Evolutionary conservation across 2,113 vertebrate species (phyloP).

Genomic region (Tragelaphus buxtoni): DNA sequence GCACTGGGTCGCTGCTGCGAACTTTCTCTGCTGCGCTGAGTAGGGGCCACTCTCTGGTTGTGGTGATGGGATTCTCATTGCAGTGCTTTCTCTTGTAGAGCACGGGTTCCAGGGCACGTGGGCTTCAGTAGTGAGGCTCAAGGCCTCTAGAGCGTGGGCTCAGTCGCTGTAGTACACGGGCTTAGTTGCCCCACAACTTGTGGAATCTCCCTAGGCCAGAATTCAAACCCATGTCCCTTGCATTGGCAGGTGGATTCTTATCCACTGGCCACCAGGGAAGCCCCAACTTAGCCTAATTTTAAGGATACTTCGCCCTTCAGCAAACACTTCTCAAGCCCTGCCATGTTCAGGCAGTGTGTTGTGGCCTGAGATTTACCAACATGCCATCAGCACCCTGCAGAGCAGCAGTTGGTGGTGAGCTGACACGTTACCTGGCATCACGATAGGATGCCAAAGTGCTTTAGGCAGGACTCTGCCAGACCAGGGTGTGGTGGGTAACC

Average conservation of each 20-base stretch:
- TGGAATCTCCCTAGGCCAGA: not conserved
- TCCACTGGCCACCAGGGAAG: not conserved
- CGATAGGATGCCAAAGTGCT: rapidly evolving
- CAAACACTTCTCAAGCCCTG: not conserved
- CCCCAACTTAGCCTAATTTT: not conserved
- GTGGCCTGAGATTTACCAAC: not conserved
- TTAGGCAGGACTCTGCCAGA: not conserved
- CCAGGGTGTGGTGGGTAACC: too few species aligned
- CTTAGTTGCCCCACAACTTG: not conserved
- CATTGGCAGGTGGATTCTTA: not conserved
- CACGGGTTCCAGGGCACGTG: not conserved
- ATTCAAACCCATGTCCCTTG: not conserved
- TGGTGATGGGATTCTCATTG: not conserved
- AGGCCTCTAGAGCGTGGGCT: not conserved
- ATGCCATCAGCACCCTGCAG: rapidly evolving
- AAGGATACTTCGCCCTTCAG: not conserved
- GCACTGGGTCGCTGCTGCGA: not conserved
- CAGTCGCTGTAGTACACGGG: not conserved
- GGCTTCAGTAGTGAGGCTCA: not conserved
- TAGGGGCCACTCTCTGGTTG: not conserved
- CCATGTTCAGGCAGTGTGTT: rapidly evolving
- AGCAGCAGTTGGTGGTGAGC: not conserved
- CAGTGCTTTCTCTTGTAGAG: not conserved
- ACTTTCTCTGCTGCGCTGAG: not conserved
- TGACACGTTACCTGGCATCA: not conserved